phyloP scores from a whole-genome alignment of 2,797 vertebrate species.

The Platyrinchus mystaceus region DNA sequence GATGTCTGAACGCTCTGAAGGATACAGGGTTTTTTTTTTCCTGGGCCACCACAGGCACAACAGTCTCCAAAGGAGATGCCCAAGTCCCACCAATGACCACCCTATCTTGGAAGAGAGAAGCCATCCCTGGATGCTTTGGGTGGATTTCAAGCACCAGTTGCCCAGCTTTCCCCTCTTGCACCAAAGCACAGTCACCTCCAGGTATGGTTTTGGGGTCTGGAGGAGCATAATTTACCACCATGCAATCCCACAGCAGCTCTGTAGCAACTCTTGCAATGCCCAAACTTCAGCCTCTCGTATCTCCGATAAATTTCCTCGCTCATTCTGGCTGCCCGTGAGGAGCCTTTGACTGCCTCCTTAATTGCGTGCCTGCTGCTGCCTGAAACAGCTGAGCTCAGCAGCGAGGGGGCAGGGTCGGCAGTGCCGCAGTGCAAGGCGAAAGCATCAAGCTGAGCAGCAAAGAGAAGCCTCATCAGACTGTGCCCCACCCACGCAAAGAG shows the following conservation, averaged over 20 bases:
- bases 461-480: background rate
- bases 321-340: background rate
- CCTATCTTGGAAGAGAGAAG: background rate
- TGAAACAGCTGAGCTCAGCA: background rate
- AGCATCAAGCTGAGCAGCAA: fast-evolving
- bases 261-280: background rate
- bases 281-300: background rate
- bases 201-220: background rate
- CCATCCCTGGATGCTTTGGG: background rate
- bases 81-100: fast-evolving
- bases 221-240: background rate
- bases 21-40: background rate
- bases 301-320: background rate
- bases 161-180: background rate
- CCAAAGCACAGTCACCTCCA: background rate
- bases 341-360: background rate
- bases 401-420: background rate
- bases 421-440: background rate
- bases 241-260: background rate
- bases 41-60: background rate
- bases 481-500: background rate
- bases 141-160: background rate
- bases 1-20: background rate
- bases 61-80: background rate
- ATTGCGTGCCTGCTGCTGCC: background rate